Evolutionary conservation across 2,113 vertebrate genomes (phyloP).

Genomic region (Hiodon alosoides): DNA sequence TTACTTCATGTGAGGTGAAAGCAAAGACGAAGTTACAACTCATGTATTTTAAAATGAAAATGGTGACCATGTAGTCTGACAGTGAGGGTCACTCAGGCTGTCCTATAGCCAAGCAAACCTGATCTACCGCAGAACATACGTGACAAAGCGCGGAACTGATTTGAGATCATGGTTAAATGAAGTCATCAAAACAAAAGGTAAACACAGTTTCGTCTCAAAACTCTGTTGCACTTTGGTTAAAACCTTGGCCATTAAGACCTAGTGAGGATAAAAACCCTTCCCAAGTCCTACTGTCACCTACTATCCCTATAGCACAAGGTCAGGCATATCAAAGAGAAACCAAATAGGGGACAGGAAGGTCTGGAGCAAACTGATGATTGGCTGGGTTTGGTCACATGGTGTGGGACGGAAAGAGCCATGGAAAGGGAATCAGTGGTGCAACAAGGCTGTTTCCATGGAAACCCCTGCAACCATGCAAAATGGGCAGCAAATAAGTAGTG

Average conservation of each 20-base stretch:
- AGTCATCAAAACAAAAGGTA: background rate
- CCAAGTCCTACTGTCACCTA: background rate
- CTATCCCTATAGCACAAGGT: background rate
- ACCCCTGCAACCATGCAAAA: conserved; percentile 7
- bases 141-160: background rate
- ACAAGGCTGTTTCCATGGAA: conserved; percentile 18
- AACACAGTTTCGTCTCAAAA: background rate
- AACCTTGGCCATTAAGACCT: too few relatives aligned
- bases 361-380: background rate
- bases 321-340: background rate
- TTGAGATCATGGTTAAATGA: background rate
- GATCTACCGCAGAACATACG: background rate
- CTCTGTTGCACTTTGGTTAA: too few relatives aligned
- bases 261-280: background rate
- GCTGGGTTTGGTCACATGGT: conserved; percentile 3
- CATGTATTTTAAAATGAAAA: background rate
- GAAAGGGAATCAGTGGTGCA: background rate
- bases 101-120: background rate
- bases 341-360: background rate
- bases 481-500: conserved; percentile 5
- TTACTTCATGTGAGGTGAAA: background rate
- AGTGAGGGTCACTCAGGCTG: background rate
- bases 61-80: background rate
- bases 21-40: background rate
- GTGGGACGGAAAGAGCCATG: background rate